Evolutionary conservation across 2,113 vertebrate genomes (phyloP), one percentile per base, ranked within the genome.

Genomic region (Xiphophorus hellerii): DNA sequence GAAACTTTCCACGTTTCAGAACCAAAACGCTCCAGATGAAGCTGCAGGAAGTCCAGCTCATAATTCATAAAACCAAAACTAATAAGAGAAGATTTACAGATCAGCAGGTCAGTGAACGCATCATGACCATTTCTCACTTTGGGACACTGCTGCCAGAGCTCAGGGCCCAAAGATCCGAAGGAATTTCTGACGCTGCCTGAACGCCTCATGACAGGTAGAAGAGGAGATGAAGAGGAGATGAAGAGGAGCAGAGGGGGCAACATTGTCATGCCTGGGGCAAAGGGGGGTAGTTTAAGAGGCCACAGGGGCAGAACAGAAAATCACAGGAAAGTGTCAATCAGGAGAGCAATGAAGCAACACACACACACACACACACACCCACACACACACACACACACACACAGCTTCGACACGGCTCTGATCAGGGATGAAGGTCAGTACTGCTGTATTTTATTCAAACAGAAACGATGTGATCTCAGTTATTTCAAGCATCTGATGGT

Each of bases 241-340:
- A 17, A 81, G 69, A 11, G 30, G 69, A 37, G 35, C 14, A 27
- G 44, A 4, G 29, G 67, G 44, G 29, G 7, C 0, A 73, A 66
- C 72, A 67, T n/a, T 51, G 48, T 25, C 28, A 11, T 79, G 84
- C 42, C 37, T 31, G 1, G 87, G 91, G 80, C 83, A 63, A 29
- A 17, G 62, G 66, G 78, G 30, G 27, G 73, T 64, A 69, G 80
- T 84, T 90, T 86, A 87, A 74, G 80, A 73, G 88, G 80, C 87
- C 91, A 89, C 71, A 83, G 88, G 91, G 81, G 89, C 91, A 93
- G 90, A 93, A 91, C 91, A 85, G 87, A 85, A 86, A 92, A 87
- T 86, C 89, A 90, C 92, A 94, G 90, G 90, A 94, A 93, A 91
- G 90, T 93, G 94, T 94, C 94, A 93, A 90, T 94, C 93, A 94